Conservation (phyloP, 2,797 vertebrate genomes). For the Pachyuromys duprasi region DNA sequence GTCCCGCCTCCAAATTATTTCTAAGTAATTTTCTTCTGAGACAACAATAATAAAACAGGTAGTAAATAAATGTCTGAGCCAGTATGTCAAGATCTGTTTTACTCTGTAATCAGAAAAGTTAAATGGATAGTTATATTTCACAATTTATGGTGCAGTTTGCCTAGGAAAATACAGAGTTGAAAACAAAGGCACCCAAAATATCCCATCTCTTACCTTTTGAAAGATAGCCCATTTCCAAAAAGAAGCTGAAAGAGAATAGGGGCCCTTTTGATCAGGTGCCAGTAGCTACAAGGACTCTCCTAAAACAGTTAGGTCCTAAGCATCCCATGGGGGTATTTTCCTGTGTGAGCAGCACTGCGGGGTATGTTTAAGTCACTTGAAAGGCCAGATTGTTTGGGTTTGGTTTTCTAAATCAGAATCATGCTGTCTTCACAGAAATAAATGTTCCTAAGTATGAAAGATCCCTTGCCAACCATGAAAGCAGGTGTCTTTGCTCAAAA, state of each 20-base stretch:
- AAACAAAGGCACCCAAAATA: constrained; percentile 33
- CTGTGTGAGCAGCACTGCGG: constrained; percentile 24
- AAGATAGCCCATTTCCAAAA: not conserved
- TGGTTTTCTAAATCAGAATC: constrained; percentile 52
- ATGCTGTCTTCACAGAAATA: constrained; percentile 56
- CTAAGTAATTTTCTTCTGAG: constrained; percentile 44
- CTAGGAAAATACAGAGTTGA: constrained; percentile 47
- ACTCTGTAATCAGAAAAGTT: constrained; percentile 39
- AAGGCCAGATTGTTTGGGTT: constrained; percentile 54
- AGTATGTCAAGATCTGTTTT: constrained; percentile 44
- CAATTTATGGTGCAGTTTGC: constrained; percentile 18
- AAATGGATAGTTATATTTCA: constrained; percentile 38
- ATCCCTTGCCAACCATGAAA: constrained; percentile 56
- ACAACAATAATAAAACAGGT: constrained; percentile 14
- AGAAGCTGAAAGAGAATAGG: not conserved
- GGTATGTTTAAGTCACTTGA: constrained; percentile 61
- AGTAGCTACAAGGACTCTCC: constrained; percentile 5
- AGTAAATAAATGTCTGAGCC: constrained; percentile 31
- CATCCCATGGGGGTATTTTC: not conserved
- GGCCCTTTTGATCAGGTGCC: not conserved
- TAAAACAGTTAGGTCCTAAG: not conserved
- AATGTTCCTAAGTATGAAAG: constrained; percentile 58
- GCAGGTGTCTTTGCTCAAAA: constrained; percentile 44
- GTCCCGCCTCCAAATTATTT: constrained; percentile 51
- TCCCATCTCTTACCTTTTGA: not conserved